Base-by-base conservation (phyloP, 92 coral and sea anemone species). In the Phenganax stokvisi region DNA sequence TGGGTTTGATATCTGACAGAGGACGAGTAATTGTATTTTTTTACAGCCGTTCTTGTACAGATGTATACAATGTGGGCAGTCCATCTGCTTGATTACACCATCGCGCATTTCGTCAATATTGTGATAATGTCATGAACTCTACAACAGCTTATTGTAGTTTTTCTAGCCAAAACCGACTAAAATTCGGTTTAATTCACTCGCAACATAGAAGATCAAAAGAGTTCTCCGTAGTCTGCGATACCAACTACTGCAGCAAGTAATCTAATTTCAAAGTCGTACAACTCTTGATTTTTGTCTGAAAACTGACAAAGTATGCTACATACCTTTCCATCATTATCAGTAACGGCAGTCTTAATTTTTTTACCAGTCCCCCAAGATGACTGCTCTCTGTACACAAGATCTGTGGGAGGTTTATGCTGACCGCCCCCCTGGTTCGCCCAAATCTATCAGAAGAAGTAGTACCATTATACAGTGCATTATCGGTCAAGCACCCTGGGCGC, bases 351-450 rank as follows among this genome's bases (percentile, higher is more conserved):
- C 73, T 90, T 87, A 57, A 91, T 88, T 52, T 89, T 97, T 30
- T 85, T 92, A 1, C 98, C 98, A 67, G 83, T 83, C 0, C 98
- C 98, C 98, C 98, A 94, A 64, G 87, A 85, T 51, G 88, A 85
- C 56, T 90, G 89, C 16, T 94, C 96, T 84, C 90, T 88, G 88
- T 87, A 88, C 1, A 94, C 87, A 0, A 94, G 81, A 4, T 94
- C 96, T 20, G 87, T 27, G 0, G 98, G 98, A 5, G 98, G 98
- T 67, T 92, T 94, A 60, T 94, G 96, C 15, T 87, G 92, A 17
- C 98, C 98, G 9, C 98, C 98, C 13, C 92, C 97, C 75, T 90
- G 90, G 10, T 97, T 86, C 31, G 98, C 87, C 92, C 97, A 94
- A 47, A 94, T 82, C 98, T 94, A 58, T n/a, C 57, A 67, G 57